phyloP scores from a whole-genome alignment of 2,113 vertebrate genomes.

The Sapayoa aenigma region DNA sequence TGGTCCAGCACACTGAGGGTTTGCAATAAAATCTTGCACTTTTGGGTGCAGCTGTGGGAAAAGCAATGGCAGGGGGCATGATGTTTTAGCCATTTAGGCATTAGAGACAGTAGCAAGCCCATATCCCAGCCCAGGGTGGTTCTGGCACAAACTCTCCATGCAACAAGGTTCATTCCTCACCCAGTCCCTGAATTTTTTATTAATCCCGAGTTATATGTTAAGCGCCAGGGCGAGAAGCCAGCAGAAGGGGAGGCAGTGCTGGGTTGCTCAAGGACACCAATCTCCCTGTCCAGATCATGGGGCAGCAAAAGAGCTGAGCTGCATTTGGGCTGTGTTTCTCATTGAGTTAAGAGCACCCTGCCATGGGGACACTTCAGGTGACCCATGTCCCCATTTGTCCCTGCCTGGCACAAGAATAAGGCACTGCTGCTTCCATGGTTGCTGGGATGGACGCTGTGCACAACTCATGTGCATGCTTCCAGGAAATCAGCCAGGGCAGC shows the following conservation, averaged over 20 bases:
- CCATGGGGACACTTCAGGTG: not conserved
- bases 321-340: not conserved
- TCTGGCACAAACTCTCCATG: not conserved
- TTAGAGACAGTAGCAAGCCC: not conserved
- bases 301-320: not conserved
- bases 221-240: not conserved
- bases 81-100: not conserved
- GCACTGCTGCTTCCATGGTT: not conserved
- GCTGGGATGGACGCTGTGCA: fast-evolving
- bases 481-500: not conserved
- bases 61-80: no score
- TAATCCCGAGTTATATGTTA: not conserved
- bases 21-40: not conserved
- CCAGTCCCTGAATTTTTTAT: not conserved
- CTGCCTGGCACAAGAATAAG: not conserved
- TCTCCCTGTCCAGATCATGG: not conserved
- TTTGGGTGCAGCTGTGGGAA: not conserved
- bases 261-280: not conserved
- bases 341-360: not conserved
- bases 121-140: not conserved
- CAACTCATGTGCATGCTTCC: not conserved
- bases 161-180: not conserved
- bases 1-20: fast-evolving
- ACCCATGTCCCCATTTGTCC: not conserved
- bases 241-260: not conserved